These are phyloP conservation scores for Temnothorax unifasciatus DNA, from an alignment of 2,888 invertebrate genomes.

Conservation along the genomic window DNA sequence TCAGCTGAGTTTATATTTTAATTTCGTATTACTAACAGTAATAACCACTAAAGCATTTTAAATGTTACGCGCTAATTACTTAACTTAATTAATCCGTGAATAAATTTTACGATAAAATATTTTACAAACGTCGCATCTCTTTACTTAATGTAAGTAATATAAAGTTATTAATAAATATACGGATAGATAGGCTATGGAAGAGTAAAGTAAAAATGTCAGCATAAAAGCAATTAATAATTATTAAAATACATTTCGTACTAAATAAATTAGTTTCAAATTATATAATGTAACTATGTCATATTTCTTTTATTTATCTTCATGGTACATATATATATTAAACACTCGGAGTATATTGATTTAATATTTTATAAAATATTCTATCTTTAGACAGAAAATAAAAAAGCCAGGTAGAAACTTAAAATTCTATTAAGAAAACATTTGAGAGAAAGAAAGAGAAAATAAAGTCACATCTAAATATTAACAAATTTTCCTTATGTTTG, in stretches of 20 bases:
- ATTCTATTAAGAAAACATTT: background rate
- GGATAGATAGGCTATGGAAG: background rate
- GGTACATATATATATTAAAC: background rate
- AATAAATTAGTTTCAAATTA: background rate
- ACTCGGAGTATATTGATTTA: background rate
- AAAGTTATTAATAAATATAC: background rate
- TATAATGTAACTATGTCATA: background rate
- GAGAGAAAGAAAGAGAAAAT: background rate
- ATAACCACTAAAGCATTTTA: background rate
- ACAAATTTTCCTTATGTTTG: background rate
- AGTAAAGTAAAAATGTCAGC: background rate
- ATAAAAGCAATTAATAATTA: background rate
- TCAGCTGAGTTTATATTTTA: conserved; percentile 4
- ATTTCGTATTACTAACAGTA: background rate
- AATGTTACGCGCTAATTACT: background rate
- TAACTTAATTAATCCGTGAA: background rate
- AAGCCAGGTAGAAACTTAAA: background rate
- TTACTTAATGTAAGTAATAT: background rate
- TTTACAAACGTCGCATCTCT: background rate
- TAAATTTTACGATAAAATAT: background rate
- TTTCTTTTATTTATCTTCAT: background rate
- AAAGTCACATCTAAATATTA: conserved; percentile 8
- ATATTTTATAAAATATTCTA: background rate
- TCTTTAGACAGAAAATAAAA: background rate
- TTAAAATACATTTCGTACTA: background rate